phyloP scores from a whole-genome alignment of 2,888 invertebrate species.

The Limenitis camilla region DNA sequence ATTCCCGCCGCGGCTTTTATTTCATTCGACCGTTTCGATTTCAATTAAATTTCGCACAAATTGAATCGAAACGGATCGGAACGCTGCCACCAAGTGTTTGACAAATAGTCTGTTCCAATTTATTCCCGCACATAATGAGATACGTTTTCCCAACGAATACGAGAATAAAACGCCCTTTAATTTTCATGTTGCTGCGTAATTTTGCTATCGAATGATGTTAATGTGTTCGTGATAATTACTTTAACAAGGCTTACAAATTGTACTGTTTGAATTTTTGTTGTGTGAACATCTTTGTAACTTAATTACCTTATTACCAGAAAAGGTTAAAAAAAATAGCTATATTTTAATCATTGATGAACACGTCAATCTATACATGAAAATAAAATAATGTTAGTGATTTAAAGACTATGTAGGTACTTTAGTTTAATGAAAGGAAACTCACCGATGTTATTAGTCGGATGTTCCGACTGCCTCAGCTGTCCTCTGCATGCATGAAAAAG shows the following conservation, averaged over 20 bases:
- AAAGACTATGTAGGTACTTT: too few species aligned
- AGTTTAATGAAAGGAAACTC: slow-evolving; percentile 2
- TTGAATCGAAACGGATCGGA: slow-evolving; percentile 59
- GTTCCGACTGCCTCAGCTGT: slow-evolving; percentile 7
- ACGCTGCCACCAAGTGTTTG: slow-evolving; percentile 60
- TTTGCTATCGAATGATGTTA: slow-evolving; percentile 26
- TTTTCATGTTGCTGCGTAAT: slow-evolving; percentile 50
- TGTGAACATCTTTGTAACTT: neutral
- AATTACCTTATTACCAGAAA: too few species aligned
- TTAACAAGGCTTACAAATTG: slow-evolving; percentile 24
- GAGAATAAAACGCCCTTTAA: slow-evolving; percentile 54
- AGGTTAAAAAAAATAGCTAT: too few species aligned
- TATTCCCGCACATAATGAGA: slow-evolving; percentile 66
- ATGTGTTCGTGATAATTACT: slow-evolving; percentile 22
- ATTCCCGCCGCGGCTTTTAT: slow-evolving; percentile 55
- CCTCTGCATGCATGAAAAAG: slow-evolving; percentile 14
- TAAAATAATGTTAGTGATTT: too few species aligned
- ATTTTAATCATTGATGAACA: too few species aligned
- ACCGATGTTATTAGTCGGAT: neutral
- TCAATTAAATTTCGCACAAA: slow-evolving; percentile 68
- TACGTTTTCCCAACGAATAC: slow-evolving; percentile 53
- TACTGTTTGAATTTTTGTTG: slow-evolving; percentile 12
- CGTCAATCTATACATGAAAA: too few species aligned
- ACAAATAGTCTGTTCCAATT: slow-evolving; percentile 68
- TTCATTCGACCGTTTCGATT: slow-evolving; percentile 55